Conservation (phyloP, 2,888 invertebrate genomes). For the Encarsia formosa region DNA sequence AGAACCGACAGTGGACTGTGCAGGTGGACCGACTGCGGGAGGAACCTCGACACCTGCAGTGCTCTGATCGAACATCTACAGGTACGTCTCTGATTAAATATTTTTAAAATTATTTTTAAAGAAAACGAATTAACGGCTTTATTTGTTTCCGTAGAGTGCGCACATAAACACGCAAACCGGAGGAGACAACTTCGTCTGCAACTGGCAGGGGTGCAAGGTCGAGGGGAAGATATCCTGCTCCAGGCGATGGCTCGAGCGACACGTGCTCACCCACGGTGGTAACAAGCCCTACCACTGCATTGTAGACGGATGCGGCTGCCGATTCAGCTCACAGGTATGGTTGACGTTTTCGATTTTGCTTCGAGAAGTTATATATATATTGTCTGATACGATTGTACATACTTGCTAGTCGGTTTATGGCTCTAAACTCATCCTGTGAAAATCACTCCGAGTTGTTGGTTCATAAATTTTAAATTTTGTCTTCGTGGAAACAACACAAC, state of each 20-base stretch:
- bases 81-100: conserved; percentile 51
- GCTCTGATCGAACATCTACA: conserved; percentile 84
- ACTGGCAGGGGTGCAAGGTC: conserved; percentile 93
- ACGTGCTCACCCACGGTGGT: conserved; percentile 83
- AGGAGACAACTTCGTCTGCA: conserved; percentile 80
- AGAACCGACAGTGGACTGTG: conserved; percentile 59
- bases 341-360: conserved; percentile 9
- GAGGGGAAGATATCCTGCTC: conserved; percentile 89
- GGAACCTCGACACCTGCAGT: conserved; percentile 72
- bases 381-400: too few relatives aligned
- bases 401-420: too few relatives aligned
- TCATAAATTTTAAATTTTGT: too few relatives aligned
- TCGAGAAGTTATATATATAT: too few relatives aligned
- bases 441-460: too few relatives aligned
- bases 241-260: conserved; percentile 87
- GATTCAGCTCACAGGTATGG: conserved; percentile 79
- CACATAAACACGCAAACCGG: conserved; percentile 84
- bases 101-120: not conserved
- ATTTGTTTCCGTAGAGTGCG: conserved; percentile 57
- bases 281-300: conserved; percentile 95
- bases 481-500: too few relatives aligned
- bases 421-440: too few relatives aligned
- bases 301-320: conserved; percentile 86
- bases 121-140: not conserved
- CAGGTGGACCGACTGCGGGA: conserved; percentile 78